Evolutionary conservation across 2,113 vertebrate genomes (phyloP).

Genomic region (Menidia beryllina): DNA sequence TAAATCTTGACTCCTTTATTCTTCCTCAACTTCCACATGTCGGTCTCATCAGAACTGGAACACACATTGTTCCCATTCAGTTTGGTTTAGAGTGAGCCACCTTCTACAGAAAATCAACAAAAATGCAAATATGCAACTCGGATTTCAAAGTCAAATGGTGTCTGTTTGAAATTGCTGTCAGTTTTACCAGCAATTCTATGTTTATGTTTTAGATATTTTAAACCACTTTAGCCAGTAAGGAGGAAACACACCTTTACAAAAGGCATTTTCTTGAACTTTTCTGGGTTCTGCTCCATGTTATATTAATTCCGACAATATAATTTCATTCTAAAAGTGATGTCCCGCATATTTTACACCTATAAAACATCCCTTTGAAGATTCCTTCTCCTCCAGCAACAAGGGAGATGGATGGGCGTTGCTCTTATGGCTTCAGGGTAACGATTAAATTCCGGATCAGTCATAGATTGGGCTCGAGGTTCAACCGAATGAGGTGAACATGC

Average conservation of each 20-base stretch:
- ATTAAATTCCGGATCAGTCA: conserved; percentile 48
- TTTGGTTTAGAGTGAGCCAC: not conserved
- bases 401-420: not conserved
- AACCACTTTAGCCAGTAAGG: no score
- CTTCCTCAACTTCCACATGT: not conserved
- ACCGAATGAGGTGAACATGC: conserved; percentile 29
- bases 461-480: conserved; percentile 37
- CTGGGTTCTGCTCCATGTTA: no score
- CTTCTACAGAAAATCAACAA: not conserved
- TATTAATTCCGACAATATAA: no score
- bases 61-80: not conserved
- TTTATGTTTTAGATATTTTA: no score
- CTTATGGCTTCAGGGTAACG: conserved; percentile 9
- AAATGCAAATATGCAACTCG: not conserved
- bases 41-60: not conserved
- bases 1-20: conserved; percentile 1
- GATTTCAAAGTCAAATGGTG: no score
- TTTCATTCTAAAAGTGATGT: not conserved
- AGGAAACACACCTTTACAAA: no score
- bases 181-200: no score
- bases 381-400: not conserved
- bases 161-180: no score
- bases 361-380: not conserved
- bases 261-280: no score
- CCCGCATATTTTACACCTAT: not conserved